These are phyloP conservation scores for Macrosoma leucophasiata DNA, from an alignment of 2,888 invertebrate genomes.

Conservation along the genomic window DNA sequence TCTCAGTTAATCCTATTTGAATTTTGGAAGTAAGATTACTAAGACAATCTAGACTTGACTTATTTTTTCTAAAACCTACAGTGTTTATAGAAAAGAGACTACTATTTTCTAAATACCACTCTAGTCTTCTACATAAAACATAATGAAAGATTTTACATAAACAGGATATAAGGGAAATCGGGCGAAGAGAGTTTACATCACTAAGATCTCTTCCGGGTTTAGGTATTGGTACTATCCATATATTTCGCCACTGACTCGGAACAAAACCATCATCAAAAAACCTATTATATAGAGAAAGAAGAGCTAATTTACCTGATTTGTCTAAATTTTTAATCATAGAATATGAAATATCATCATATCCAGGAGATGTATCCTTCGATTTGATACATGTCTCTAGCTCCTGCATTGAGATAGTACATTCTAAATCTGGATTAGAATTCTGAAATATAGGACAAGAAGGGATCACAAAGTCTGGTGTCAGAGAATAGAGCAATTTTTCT, in stretches of 20 bases:
- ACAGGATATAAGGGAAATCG: too few relatives aligned
- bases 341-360: too few relatives aligned
- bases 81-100: too few relatives aligned
- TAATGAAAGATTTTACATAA: too few relatives aligned
- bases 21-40: too few relatives aligned
- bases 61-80: too few relatives aligned
- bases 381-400: slow-evolving; percentile 2
- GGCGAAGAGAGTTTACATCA: neutral
- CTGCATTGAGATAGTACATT: neutral
- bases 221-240: neutral
- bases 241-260: neutral
- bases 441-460: neutral
- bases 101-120: too few relatives aligned
- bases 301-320: neutral
- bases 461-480: slow-evolving; percentile 3
- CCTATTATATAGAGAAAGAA: neutral
- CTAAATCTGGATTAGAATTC: neutral
- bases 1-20: too few relatives aligned
- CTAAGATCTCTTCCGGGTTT: neutral
- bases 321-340: neutral
- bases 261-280: neutral
- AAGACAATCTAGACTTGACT: too few relatives aligned
- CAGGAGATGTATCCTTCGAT: too few relatives aligned
- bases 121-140: too few relatives aligned
- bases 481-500: neutral